Base-by-base conservation (phyloP, 2,797 vertebrate species). In the Ciconia nigra region DNA sequence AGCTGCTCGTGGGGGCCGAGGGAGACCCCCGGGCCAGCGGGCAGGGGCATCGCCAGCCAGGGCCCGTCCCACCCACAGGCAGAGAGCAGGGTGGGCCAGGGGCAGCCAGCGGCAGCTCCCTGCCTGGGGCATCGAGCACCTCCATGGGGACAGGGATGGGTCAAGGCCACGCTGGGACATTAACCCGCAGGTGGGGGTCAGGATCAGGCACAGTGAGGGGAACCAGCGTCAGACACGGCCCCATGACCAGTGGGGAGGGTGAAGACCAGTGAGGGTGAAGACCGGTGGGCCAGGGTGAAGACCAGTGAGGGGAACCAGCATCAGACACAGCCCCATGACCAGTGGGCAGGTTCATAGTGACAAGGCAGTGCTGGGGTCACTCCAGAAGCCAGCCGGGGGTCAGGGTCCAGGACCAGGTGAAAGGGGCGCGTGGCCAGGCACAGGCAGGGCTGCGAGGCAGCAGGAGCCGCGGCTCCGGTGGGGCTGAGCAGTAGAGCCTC, bases 1-100 rank as follows among this genome's bases (percentile, higher is more conserved):
- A n/a, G 24, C 35, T 22, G 20, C 37, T 61, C 0, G 0, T 17
- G 28, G 28, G 28, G 9, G 19, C 33, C 0, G 1, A 21, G 19
- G 11, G 25, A 63, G 20, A 44, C 8, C 17, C 42, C 17, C 1
- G 2, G 42, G 35, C 15, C 22, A 14, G 9, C 4, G 10, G 10
- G 26, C 29, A 39, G 55, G 54, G 41, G 8, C 55, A 35, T 49
- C 2, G 0, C 46, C 39, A 39, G n/a, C 39, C 29, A 14, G 11
- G 25, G 20, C 24, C 3, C 1, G 3, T 65, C 52, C 52, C 54
- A 33, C 29, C n/a, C 31, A 13, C 35, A 21, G 26, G 16, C 39
- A 49, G 26, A 31, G 62, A 61, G 11, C 41, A 35, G 46, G 4
- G 24, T 29, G 25, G 31, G 47, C 20, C 6, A 10, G 26, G 33